These are phyloP conservation scores for Crossocerus cetratus DNA, from an alignment of 2,888 invertebrate genomes.

Conservation along the genomic window DNA sequence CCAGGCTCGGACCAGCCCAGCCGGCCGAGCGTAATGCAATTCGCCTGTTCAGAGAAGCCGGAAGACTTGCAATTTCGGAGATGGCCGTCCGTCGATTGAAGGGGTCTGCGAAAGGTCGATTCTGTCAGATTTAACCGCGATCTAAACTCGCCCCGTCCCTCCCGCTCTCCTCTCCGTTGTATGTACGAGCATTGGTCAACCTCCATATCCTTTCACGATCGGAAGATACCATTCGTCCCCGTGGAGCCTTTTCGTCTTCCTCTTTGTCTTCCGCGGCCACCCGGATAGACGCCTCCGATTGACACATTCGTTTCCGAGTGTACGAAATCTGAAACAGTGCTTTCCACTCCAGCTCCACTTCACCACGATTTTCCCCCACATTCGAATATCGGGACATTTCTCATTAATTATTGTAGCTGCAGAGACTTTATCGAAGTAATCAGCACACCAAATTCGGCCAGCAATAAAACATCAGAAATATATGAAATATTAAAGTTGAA, in stretches of 20 bases:
- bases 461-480: too few relatives aligned
- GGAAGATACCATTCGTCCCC: not conserved
- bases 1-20: not conserved
- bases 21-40: not conserved
- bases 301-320: slow-evolving; percentile 16
- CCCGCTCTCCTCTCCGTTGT: too few relatives aligned
- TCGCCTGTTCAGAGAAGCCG: not conserved
- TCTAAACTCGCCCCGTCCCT: not conserved
- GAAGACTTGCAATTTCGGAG: not conserved
- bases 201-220: too few relatives aligned
- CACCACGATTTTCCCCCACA: too few relatives aligned
- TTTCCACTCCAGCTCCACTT: too few relatives aligned
- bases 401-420: too few relatives aligned
- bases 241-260: slow-evolving; percentile 4
- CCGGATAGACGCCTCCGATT: slow-evolving; percentile 3
- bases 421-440: too few relatives aligned
- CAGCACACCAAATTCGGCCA: too few relatives aligned
- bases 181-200: too few relatives aligned
- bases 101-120: slow-evolving; percentile 6
- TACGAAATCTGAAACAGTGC: slow-evolving; percentile 2
- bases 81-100: slow-evolving; percentile 6
- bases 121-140: not conserved
- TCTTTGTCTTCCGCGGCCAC: slow-evolving; percentile 18
- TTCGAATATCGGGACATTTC: too few relatives aligned
- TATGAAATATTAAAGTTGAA: too few relatives aligned